Evolutionary conservation across 2,113 vertebrate species (phyloP).

Genomic region (Edolisoma coerulescens): DNA sequence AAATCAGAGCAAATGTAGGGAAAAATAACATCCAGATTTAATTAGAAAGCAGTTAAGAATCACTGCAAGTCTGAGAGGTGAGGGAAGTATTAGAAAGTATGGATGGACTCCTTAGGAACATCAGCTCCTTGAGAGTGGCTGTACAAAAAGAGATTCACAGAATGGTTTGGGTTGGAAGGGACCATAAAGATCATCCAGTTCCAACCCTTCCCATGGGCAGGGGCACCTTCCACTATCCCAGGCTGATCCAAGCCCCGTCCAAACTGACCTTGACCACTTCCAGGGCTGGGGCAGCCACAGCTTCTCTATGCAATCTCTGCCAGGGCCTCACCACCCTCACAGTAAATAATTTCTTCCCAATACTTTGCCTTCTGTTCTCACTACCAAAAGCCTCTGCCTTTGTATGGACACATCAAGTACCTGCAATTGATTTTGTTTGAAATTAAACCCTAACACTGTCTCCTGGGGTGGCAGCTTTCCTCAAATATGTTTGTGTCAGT

Average conservation of each 20-base stretch:
- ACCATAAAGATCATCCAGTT: not conserved
- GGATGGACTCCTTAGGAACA: not conserved
- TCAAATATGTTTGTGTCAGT: not conserved
- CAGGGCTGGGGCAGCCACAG: not conserved
- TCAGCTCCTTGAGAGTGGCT: not conserved
- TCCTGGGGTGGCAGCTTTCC: not conserved
- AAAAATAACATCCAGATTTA: slow-evolving; percentile 13
- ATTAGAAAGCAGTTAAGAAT: not conserved
- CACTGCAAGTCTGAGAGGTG: not conserved
- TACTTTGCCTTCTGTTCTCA: not conserved
- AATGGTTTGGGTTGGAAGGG: not conserved
- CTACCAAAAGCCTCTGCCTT: not conserved
- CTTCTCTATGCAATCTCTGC: not conserved
- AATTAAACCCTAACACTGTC: not conserved
- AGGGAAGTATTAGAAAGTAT: not conserved
- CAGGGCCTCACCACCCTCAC: not conserved
- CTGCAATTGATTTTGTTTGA: not conserved
- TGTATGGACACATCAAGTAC: not conserved
- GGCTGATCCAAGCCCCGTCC: not conserved
- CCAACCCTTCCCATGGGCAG: not conserved
- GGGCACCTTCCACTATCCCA: not conserved
- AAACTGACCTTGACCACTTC: no score
- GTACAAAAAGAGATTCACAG: not conserved
- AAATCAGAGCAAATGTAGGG: not conserved
- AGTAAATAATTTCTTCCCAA: not conserved